phyloP scores from a whole-genome alignment of 2,888 invertebrate species.

The Isoperla grammatica region DNA sequence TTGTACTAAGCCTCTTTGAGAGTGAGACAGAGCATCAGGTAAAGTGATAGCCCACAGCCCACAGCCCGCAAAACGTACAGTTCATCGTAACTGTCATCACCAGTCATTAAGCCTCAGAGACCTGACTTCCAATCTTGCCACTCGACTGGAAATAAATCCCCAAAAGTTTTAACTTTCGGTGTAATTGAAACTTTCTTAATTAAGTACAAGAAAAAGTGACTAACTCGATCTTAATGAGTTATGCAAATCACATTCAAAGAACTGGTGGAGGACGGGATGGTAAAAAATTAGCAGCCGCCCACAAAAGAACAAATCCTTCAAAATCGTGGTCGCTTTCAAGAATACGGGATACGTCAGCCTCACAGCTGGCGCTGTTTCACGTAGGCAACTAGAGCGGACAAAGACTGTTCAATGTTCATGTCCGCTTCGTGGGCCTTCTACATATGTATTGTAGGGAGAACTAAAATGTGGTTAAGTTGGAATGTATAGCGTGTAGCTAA shows the following conservation, averaged over 20 bases:
- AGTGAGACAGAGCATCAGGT: no score
- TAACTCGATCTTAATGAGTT: conserved; percentile 32
- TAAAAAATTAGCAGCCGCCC: conserved; percentile 11
- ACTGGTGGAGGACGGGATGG: conserved; percentile 14
- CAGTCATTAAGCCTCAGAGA: conserved; percentile 8
- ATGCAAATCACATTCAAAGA: conserved; percentile 28
- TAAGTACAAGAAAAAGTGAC: conserved; percentile 30
- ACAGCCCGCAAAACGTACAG: no score
- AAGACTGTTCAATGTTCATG: no score
- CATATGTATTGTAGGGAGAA: no score
- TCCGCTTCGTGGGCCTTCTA: no score
- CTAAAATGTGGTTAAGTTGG: no score
- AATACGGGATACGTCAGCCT: no score
- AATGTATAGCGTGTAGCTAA: no score
- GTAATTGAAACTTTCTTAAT: conserved; percentile 31
- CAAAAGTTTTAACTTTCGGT: conserved; percentile 22
- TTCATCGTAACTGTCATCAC: conserved; percentile 8
- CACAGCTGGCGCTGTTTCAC: no score
- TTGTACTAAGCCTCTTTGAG: no score
- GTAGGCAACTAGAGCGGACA: no score
- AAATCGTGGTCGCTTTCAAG: conserved; percentile 1
- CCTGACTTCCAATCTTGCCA: conserved; percentile 16
- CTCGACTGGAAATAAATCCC: conserved; percentile 25
- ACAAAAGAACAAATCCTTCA: conserved; percentile 16
- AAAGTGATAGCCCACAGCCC: no score